Conservation (phyloP, 2,113 vertebrate species). For the Cephalopterus ornatus region DNA sequence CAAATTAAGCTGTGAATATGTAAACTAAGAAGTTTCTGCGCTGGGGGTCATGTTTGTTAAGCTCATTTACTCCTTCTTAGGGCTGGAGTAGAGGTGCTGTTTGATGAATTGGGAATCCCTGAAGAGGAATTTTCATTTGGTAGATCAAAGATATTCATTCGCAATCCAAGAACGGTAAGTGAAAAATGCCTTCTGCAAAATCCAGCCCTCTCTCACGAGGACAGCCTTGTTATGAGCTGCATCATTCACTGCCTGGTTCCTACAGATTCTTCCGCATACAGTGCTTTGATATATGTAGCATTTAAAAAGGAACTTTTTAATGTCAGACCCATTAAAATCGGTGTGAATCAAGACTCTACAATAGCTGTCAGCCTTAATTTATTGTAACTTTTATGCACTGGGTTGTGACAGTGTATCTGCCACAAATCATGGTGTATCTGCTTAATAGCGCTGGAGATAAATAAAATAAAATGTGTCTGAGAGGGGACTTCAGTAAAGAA, state of each 20-base stretch:
- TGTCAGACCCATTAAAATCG: neutral
- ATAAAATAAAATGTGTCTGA: neutral
- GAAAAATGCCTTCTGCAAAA: neutral
- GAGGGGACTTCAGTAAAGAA: neutral
- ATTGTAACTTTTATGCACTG: fast-evolving
- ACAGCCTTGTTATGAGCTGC: neutral
- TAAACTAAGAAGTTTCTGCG: neutral
- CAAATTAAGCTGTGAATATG: neutral
- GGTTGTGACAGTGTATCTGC: neutral
- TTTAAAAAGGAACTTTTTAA: neutral
- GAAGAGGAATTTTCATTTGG: constrained; percentile 91
- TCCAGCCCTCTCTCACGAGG: neutral
- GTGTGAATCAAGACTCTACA: neutral
- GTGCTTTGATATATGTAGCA: neutral
- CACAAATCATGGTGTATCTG: neutral
- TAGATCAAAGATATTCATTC: constrained; percentile 98
- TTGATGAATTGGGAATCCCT: constrained; percentile 84
- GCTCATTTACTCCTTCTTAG: constrained; percentile 68
- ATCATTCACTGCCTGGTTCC: neutral
- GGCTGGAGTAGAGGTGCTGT: constrained; percentile 90
- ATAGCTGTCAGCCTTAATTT: neutral
- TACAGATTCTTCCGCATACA: neutral
- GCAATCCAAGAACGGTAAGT: constrained; percentile 95
- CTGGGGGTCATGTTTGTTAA: neutral
- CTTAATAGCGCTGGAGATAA: neutral